Percentiles rank a stretch among this genome's conserved stretches.
phyloP scores from a whole-genome alignment of 2,113 vertebrate species.

The Typhlomys cinereus region DNA sequence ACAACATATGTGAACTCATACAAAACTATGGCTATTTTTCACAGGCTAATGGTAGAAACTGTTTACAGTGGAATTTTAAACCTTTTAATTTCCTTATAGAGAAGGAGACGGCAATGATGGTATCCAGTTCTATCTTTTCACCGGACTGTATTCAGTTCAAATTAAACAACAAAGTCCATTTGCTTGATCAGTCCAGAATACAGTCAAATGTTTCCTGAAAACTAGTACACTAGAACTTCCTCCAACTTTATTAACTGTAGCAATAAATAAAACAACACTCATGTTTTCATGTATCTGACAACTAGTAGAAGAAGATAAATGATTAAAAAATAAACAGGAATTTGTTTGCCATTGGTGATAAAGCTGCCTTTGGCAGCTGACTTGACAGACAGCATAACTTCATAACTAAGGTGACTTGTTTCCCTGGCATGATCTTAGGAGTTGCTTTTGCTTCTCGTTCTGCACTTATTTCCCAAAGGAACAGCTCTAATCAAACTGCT shows the following conservation, averaged over 20 bases:
- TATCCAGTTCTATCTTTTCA: not conserved
- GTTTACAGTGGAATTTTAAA: constrained; percentile 2
- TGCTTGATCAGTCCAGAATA: not conserved
- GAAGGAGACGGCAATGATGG: not conserved
- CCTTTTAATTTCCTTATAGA: not conserved
- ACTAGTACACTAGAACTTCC: not conserved
- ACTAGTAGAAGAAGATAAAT: not conserved
- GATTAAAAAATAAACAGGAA: constrained; percentile 1
- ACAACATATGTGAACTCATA: not conserved
- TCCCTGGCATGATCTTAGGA: not conserved
- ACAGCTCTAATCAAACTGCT: not conserved
- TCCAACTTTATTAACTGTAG: not conserved
- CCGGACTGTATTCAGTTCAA: not conserved
- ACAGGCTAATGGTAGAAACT: not conserved
- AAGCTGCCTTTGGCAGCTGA: not conserved
- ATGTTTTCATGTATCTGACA: not conserved
- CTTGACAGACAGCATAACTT: not conserved
- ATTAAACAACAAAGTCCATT: constrained; percentile 6
- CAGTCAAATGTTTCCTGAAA: constrained; percentile 26
- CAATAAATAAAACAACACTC: not conserved
- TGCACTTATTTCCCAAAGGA: not conserved
- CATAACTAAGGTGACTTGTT: too few relatives aligned
- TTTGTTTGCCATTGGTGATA: not conserved
- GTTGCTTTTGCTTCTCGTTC: not conserved
- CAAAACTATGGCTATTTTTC: not conserved